phyloP scores from a whole-genome alignment of 2,888 invertebrate species.

The Andrena camellia region DNA sequence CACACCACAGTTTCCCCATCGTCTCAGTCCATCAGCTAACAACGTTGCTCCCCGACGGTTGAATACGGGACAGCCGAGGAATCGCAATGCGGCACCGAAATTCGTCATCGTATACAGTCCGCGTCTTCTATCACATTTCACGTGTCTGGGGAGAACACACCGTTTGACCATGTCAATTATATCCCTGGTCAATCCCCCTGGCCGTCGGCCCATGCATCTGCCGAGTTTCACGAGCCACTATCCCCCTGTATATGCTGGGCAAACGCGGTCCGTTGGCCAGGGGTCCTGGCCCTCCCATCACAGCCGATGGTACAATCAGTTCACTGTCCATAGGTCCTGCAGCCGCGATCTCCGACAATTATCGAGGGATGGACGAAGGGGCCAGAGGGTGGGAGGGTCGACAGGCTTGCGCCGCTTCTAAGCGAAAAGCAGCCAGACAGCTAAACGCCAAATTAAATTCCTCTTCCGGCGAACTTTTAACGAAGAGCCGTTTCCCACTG shows the following conservation, averaged over 20 bases:
- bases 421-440: slow-evolving; percentile 14
- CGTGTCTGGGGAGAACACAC: slow-evolving; percentile 70
- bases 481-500: slow-evolving; percentile 16
- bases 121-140: slow-evolving; percentile 68
- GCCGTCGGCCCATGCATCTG: slow-evolving; percentile 67
- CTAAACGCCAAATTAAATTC: slow-evolving; percentile 51
- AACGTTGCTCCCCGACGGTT: slow-evolving; percentile 13
- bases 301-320: slow-evolving; percentile 68
- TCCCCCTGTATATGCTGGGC: slow-evolving; percentile 52
- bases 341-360: slow-evolving; percentile 67
- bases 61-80: slow-evolving; percentile 17
- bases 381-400: not conserved
- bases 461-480: slow-evolving; percentile 49
- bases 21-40: not conserved
- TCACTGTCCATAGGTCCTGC: slow-evolving; percentile 63
- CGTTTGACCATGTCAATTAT: slow-evolving; percentile 74
- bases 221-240: slow-evolving; percentile 69
- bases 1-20: not conserved
- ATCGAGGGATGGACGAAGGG: slow-evolving; percentile 47
- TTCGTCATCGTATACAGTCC: slow-evolving; percentile 59
- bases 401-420: slow-evolving; percentile 1
- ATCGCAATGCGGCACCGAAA: slow-evolving; percentile 44
- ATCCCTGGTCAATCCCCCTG: slow-evolving; percentile 69
- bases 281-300: slow-evolving; percentile 33
- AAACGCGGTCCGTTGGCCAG: slow-evolving; percentile 62